Evolutionary conservation across 35 echinoderm and acorn worm species (phyloP), one percentile per base, ranked within the genome.

Genomic region (Holothuria glaberrima): DNA sequence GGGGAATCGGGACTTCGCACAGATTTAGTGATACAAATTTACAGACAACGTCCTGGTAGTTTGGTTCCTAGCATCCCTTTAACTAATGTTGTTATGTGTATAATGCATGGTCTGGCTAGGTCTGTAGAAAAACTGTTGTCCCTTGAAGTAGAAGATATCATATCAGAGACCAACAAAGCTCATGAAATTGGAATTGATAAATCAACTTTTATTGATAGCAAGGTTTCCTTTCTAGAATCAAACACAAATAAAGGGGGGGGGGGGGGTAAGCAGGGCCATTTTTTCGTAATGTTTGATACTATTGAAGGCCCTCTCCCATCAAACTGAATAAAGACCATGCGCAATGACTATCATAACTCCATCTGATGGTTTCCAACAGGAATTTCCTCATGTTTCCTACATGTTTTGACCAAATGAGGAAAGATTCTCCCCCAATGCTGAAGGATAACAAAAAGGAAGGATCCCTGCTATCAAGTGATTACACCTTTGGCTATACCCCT

Each of bases 231-330:
- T 48, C 70, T 70, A 48, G 64, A 30, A 0, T 29, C 6, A 22
- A 94, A 94, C 50, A 91, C 88, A 16, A 91, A 90, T 41, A 63
- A 87, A n/a, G n/a, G n/a, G n/a, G n/a, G n/a, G 31, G 44, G 89
- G n/a, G 89, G 89, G 6, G 70, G 88, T 19, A 60, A 89, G 13
- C 89, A 94, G 36, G 93, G 93, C 2, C 88, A 80, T 31, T 94
- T 94, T 69, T 26, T 82, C 9, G 82, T 94, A 41, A 30, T 65
- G 22, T 88, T 94, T 88, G 89, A 94, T 20, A 90, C 71, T 29
- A 28, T 21, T 4, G 26, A n/a, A 65, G 17, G 17, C 26, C 61
- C 4, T 28, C 4, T 6, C 61, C 19, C 3, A 65, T 65, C 26
- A 65, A 28, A 65, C 61, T 21, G 6, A 65, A 28, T 21, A n/a